Base-by-base conservation (phyloP, 2,888 invertebrate species). In the Rhagophthalmus giganteus region DNA sequence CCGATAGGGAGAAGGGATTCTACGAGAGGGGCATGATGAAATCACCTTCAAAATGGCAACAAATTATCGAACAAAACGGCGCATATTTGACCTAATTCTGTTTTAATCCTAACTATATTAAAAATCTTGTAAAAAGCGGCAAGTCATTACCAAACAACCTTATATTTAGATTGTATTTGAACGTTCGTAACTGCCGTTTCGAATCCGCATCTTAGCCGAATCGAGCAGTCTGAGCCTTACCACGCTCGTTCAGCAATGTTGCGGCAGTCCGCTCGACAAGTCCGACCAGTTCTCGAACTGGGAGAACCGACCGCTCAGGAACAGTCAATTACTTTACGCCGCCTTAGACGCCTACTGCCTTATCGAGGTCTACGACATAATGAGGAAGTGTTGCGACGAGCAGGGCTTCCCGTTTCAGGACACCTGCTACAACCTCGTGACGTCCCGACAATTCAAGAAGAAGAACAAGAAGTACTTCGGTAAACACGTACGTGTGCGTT, bases 251-350 rank as follows among this genome's bases (percentile, higher is more conserved):
- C 82, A 87, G 66, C 76, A 84, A 27, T 89, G 90, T 68, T 81
- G 91, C 66, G 91, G 91, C 3, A 76, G 81, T 42, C 84, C 86
- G 31, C 74, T 94, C 28, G 84, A 90, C 73, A 94, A 94, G 74
- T 83, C 85, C n/a, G 90, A 94, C 74, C 93, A 93, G 68, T 90
- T 91, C 74, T 92, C 92, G 0, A 91, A 94, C 73, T 94, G 94
- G 94, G 89, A 91, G 66, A 81, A 86, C 60, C 79, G 94, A 59
- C 94, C 94, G 6, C 69, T 94, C 39, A 76, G 92, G 34, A 77
- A 80, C 28, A 85, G 85, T 52, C 94, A 94, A 77, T 81, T 91
- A 49, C 73, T 78, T 30, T 94, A 94, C 78, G 93, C 93, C 52
- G 93, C 94, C 20, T 74, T 93, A 40, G 95, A 96, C 79, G 93